Evolutionary conservation across 2,113 vertebrate species (phyloP).

Genomic region (Lagopus muta): DNA sequence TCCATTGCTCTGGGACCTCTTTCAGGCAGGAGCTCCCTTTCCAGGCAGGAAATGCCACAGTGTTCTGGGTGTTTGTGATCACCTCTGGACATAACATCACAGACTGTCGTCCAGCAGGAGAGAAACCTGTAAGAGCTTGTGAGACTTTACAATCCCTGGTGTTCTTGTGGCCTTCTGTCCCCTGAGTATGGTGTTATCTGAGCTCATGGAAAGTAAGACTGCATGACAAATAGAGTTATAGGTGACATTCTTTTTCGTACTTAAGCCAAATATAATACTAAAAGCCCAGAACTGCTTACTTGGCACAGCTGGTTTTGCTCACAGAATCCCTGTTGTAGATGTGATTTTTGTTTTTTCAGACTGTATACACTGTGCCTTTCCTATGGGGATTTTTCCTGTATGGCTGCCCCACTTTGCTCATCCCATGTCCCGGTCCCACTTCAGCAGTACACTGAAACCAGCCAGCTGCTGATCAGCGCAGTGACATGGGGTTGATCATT

Average conservation of each 20-base stretch:
- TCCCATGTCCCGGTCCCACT: neutral
- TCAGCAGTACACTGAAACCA: rapidly evolving
- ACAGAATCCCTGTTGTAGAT: neutral
- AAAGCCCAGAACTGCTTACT: neutral
- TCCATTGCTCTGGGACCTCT: neutral
- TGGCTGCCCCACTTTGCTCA: neutral
- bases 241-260: neutral
- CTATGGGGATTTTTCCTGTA: neutral
- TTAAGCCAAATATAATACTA: neutral
- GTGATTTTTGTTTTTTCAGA: neutral
- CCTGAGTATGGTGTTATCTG: neutral
- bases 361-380: neutral
- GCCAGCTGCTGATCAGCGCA: rapidly evolving
- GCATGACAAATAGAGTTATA: neutral
- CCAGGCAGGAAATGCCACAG: neutral
- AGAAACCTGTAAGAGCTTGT: neutral
- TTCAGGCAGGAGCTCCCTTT: neutral
- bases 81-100: neutral
- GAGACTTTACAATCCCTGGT: neutral
- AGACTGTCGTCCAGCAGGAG: neutral
- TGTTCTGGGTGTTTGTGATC: neutral
- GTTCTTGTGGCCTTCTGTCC: neutral
- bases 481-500: neutral
- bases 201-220: neutral
- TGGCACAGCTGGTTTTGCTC: neutral